Evolutionary conservation across 2,113 vertebrate species (phyloP).

Genomic region (Hiodon tergisus): DNA sequence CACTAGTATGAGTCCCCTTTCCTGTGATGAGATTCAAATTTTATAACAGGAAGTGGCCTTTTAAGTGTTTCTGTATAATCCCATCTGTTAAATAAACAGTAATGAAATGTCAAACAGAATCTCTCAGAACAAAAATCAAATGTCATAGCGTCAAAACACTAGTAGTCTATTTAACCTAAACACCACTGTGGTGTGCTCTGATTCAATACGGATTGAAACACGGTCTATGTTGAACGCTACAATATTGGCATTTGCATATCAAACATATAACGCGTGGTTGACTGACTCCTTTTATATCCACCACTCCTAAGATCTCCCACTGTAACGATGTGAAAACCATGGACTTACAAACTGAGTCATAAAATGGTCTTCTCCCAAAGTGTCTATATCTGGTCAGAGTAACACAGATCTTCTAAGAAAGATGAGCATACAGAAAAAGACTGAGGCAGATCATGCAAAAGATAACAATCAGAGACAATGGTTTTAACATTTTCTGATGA

Average conservation of each 20-base stretch:
- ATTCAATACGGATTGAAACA: no score
- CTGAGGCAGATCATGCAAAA: neutral
- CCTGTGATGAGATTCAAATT: no score
- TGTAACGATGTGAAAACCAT: neutral
- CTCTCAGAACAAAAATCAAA: no score
- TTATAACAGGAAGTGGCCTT: no score
- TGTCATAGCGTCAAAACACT: no score
- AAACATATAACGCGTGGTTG: neutral
- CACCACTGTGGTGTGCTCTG: no score
- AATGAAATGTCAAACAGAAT: no score
- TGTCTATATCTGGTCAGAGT: neutral
- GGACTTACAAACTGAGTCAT: neutral
- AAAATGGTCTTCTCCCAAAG: neutral
- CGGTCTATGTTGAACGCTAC: neutral
- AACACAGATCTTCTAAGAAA: neutral
- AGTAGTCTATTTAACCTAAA: no score
- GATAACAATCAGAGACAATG: neutral
- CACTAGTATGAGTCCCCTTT: no score
- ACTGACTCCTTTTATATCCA: no score
- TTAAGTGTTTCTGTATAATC: no score
- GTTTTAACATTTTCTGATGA: neutral
- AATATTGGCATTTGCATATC: neutral
- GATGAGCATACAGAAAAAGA: neutral
- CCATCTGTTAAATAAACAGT: no score
- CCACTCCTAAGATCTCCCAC: neutral